phyloP scores from a whole-genome alignment of 2,797 vertebrate species.

The Fringilla coelebs region DNA sequence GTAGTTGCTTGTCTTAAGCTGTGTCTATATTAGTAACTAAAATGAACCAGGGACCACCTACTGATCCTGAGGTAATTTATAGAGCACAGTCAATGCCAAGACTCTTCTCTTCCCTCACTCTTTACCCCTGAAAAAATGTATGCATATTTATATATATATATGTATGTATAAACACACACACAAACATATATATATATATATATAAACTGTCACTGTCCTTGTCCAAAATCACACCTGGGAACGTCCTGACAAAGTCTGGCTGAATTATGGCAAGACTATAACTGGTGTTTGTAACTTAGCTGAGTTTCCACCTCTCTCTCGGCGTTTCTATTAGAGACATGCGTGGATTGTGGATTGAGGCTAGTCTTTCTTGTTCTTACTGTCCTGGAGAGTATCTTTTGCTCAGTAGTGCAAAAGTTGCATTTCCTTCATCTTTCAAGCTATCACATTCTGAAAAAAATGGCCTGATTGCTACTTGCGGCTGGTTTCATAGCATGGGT shows the following conservation, averaged over 20 bases:
- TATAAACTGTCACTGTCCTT: neutral
- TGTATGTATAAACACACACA: too few species aligned
- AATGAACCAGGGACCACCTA: neutral
- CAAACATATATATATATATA: neutral
- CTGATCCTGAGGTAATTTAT: neutral
- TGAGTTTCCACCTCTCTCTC: neutral
- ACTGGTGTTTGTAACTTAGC: rapidly evolving
- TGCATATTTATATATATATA: too few species aligned
- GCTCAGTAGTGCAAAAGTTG: neutral
- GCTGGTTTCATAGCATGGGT: neutral
- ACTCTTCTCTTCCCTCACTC: neutral
- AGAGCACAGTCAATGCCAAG: neutral
- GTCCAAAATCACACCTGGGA: neutral
- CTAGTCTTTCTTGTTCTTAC: neutral
- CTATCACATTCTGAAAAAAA: neutral
- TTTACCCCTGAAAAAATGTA: neutral
- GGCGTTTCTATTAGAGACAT: neutral
- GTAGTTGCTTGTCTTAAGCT: neutral
- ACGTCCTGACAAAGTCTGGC: neutral
- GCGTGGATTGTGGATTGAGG: neutral
- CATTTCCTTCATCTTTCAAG: neutral
- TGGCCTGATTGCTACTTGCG: neutral
- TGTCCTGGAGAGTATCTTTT: neutral
- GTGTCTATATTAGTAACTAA: neutral
- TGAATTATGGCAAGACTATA: neutral